phyloP scores from a whole-genome alignment of 2,888 invertebrate species.

The Chirona hameri region DNA sequence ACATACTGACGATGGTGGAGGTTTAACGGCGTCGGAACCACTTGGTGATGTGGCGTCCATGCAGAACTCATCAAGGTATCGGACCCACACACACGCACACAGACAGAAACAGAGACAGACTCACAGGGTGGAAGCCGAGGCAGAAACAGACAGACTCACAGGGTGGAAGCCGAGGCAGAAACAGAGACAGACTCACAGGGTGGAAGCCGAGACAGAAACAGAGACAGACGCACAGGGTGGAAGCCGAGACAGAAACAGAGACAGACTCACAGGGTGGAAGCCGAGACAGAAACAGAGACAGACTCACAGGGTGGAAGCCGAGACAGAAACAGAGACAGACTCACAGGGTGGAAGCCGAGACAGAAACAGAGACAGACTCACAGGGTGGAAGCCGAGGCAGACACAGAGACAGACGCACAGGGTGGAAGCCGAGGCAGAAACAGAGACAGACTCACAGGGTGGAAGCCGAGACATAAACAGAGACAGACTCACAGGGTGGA shows the following conservation, averaged over 20 bases:
- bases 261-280: no score
- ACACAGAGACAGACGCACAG: neutral
- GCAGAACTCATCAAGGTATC: no score
- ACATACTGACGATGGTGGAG: no score
- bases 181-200: neutral
- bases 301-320: neutral
- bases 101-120: neutral
- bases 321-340: no score
- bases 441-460: neutral
- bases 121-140: no score
- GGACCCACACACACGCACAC: slow-evolving; percentile 53
- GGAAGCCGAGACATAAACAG: neutral
- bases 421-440: no score
- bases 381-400: no score
- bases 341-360: no score
- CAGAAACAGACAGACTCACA: neutral
- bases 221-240: neutral
- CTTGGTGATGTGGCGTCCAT: no score
- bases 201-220: neutral
- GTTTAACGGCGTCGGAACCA: no score
- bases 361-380: no score
- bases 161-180: no score
- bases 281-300: neutral
- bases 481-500: neutral
- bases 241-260: neutral